phyloP scores from a whole-genome alignment of 2,888 invertebrate species.

The Oscheius sp. region DNA sequence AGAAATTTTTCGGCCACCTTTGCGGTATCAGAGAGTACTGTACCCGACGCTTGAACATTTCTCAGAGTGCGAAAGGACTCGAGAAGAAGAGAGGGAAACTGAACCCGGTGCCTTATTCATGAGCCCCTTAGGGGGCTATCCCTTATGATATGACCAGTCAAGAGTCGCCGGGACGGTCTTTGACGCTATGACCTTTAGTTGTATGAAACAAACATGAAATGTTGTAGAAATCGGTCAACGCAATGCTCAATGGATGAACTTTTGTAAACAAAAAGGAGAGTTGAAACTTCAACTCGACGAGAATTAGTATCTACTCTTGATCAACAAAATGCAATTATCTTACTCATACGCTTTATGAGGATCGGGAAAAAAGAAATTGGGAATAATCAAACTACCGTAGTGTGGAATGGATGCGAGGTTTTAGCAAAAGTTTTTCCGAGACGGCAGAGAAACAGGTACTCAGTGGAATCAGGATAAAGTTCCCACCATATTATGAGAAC shows the following conservation, averaged over 20 bases:
- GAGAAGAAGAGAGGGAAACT: background rate
- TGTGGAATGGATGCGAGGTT: no score
- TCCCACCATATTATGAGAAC: no score
- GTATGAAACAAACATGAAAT: no score
- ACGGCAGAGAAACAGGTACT: no score
- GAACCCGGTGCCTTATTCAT: constrained; percentile 25
- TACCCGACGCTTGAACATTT: constrained; percentile 27
- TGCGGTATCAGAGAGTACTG: constrained; percentile 14
- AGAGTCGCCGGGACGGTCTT: background rate
- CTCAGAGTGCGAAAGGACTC: background rate
- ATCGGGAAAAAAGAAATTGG: no score
- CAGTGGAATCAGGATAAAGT: no score
- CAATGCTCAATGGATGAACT: background rate
- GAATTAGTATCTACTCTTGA: background rate
- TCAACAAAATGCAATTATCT: background rate
- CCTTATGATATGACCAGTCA: constrained; percentile 29
- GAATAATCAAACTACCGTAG: no score
- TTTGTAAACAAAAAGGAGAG: background rate
- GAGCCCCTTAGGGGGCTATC: constrained; percentile 29
- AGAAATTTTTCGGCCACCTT: background rate
- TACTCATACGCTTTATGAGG: background rate
- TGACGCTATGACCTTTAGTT: background rate
- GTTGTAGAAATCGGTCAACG: no score
- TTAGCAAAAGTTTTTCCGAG: no score
- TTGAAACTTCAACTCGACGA: background rate